These are phyloP conservation scores for Nestor notabilis DNA, from an alignment of 2,113 vertebrate species.

Conservation along the genomic window DNA sequence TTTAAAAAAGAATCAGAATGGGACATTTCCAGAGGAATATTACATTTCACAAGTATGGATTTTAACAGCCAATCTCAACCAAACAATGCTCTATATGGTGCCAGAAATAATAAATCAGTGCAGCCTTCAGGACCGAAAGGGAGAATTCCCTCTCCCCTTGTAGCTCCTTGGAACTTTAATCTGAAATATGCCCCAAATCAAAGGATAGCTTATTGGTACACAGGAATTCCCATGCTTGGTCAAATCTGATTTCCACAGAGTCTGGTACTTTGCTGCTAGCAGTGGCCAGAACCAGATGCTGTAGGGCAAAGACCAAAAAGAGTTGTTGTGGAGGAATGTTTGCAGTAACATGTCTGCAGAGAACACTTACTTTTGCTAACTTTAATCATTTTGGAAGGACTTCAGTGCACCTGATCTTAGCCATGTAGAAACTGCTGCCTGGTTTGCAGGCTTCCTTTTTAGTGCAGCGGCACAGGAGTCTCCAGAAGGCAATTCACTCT, in stretches of 20 bases:
- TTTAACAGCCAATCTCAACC: slow-evolving; percentile 43
- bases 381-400: not conserved
- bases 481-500: not conserved
- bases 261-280: not conserved
- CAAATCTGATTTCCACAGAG: slow-evolving; percentile 44
- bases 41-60: slow-evolving; percentile 31
- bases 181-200: slow-evolving; percentile 23
- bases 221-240: slow-evolving; percentile 10
- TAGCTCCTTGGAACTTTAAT: slow-evolving; percentile 42
- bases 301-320: not conserved
- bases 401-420: not conserved
- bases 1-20: not conserved
- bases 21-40: slow-evolving; percentile 52
- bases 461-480: not conserved
- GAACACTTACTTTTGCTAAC: not conserved
- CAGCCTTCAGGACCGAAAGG: slow-evolving; percentile 15
- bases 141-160: slow-evolving; percentile 46
- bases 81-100: slow-evolving; percentile 6
- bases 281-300: slow-evolving; percentile 19
- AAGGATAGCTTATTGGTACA: slow-evolving; percentile 34
- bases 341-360: not conserved
- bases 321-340: not conserved
- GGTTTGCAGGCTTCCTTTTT: not conserved
- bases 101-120: slow-evolving; percentile 48
- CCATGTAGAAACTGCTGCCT: not conserved